These are phyloP conservation scores for Dermochelys coriacea DNA, from an alignment of 2,797 vertebrate genomes.

Conservation along the genomic window DNA sequence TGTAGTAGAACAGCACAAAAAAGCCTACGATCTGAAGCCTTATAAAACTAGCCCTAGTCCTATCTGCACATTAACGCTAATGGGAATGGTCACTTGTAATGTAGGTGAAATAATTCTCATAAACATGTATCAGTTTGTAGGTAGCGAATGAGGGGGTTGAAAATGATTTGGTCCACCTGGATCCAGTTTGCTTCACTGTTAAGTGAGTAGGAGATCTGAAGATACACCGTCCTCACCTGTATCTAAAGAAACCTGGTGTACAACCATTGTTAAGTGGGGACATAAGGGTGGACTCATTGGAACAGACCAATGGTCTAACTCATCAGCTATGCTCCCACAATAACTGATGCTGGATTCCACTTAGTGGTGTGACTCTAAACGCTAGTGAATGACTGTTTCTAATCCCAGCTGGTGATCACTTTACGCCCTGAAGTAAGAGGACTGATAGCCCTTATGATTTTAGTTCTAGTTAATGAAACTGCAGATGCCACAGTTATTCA, in stretches of 20 bases:
- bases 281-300: background rate
- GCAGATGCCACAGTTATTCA: slow-evolving; percentile 75
- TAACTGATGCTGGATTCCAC: background rate
- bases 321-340: background rate
- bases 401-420: slow-evolving; percentile 48
- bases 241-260: background rate
- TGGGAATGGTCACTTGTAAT: slow-evolving; percentile 3
- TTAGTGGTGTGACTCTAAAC: slow-evolving; percentile 22
- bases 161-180: slow-evolving; percentile 39
- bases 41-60: slow-evolving; percentile 35
- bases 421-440: slow-evolving; percentile 10
- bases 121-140: slow-evolving; percentile 42
- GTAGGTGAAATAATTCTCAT: background rate
- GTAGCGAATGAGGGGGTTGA: background rate
- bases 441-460: background rate
- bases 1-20: background rate
- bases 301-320: background rate
- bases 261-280: background rate
- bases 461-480: background rate
- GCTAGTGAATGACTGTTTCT: slow-evolving; percentile 33
- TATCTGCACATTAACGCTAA: slow-evolving; percentile 19
- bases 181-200: background rate
- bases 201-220: background rate
- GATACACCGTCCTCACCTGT: background rate
- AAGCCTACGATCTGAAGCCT: background rate